phyloP scores from a whole-genome alignment of 1,140 invertebrate genomes.

The Apis mellifera region DNA sequence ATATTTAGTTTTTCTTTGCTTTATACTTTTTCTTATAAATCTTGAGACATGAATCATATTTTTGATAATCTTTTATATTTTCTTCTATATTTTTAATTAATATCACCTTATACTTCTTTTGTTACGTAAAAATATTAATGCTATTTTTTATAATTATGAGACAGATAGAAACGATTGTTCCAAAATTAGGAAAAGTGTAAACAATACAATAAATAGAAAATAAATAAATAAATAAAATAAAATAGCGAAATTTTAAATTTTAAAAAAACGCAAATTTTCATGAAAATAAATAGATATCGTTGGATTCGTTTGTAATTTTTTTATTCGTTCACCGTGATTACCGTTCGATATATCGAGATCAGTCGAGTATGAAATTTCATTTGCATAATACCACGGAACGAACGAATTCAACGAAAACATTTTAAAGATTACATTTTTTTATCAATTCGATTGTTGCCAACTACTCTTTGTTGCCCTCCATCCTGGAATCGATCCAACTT shows the following conservation, averaged over 20 bases:
- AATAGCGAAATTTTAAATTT: not conserved
- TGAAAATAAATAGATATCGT: slow-evolving; percentile 7
- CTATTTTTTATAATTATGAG: too few relatives aligned
- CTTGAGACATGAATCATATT: too few relatives aligned
- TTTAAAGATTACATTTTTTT: slow-evolving; percentile 26
- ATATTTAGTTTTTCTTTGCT: too few relatives aligned
- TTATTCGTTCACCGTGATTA: slow-evolving; percentile 2
- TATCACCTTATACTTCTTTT: too few relatives aligned
- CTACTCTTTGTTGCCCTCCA: not conserved
- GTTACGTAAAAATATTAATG: too few relatives aligned
- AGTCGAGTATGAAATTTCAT: not conserved
- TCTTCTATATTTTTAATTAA: too few relatives aligned
- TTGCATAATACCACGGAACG: slow-evolving; percentile 26
- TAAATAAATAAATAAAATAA: too few relatives aligned
- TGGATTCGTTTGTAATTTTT: not conserved
- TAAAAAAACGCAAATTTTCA: not conserved
- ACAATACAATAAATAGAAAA: too few relatives aligned
- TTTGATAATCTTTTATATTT: too few relatives aligned
- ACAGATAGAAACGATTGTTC: too few relatives aligned
- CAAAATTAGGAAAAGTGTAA: too few relatives aligned
- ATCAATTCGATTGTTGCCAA: not conserved
- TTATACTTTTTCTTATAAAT: too few relatives aligned
- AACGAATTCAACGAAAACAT: slow-evolving; percentile 27
- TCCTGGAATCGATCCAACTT: not conserved
- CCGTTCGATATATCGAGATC: not conserved